These are phyloP conservation scores for Macrosiphum euphorbiae DNA, from an alignment of 2,888 invertebrate genomes.

Conservation along the genomic window DNA sequence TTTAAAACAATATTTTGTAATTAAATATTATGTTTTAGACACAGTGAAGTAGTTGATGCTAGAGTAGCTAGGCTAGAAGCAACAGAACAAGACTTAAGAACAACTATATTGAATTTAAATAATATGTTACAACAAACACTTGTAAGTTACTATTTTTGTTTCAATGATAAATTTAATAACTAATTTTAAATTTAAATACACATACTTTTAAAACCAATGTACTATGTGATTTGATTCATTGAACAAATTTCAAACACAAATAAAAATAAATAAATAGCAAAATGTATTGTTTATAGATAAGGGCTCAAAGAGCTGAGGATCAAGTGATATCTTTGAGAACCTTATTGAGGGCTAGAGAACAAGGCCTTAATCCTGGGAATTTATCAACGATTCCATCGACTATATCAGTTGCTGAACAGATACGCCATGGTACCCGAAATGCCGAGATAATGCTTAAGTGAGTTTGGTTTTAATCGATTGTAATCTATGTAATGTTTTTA, in stretches of 20 bases:
- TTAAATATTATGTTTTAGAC: slow-evolving; percentile 25
- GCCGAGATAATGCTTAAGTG: slow-evolving; percentile 49
- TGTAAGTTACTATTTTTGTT: slow-evolving; percentile 13
- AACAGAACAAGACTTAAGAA: slow-evolving; percentile 60
- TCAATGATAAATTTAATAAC: not conserved
- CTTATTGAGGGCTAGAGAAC: slow-evolving; percentile 43
- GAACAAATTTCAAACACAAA: not conserved
- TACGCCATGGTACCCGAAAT: slow-evolving; percentile 58
- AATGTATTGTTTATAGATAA: slow-evolving; percentile 42
- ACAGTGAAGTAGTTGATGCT: slow-evolving; percentile 53
- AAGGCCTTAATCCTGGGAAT: slow-evolving; percentile 1
- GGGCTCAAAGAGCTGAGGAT: slow-evolving; percentile 57
- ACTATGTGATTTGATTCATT: not conserved
- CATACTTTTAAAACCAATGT: not conserved
- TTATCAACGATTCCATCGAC: slow-evolving; percentile 15
- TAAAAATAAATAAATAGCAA: not conserved
- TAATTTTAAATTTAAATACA: not conserved
- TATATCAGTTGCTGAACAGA: slow-evolving; percentile 43
- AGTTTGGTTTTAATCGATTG: slow-evolving; percentile 5
- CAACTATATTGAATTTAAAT: slow-evolving; percentile 61
- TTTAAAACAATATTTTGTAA: not conserved
- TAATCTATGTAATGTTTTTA: not conserved
- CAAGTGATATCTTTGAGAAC: slow-evolving; percentile 53
- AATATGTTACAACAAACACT: slow-evolving; percentile 60
- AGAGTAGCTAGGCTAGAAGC: slow-evolving; percentile 46